Conservation (phyloP, 2,113 vertebrate genomes). For the Isichthys henryi region DNA sequence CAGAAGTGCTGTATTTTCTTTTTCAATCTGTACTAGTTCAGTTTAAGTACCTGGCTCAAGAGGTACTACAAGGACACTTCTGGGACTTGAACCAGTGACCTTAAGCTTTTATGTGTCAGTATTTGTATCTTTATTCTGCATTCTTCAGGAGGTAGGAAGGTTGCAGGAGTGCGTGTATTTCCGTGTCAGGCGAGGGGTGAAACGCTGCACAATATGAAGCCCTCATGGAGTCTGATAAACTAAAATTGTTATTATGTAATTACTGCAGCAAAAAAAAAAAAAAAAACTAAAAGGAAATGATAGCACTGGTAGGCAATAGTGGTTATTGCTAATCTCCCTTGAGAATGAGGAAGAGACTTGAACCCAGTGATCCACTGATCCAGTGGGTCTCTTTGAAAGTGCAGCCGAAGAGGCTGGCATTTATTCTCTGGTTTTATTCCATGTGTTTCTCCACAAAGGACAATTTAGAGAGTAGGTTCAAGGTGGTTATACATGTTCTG, state of each 20-base stretch:
- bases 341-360: background rate
- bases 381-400: background rate
- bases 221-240: background rate
- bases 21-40: background rate
- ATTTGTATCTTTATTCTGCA: background rate
- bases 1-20: background rate
- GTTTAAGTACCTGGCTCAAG: background rate
- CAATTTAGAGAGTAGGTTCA: background rate
- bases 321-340: background rate
- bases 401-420: background rate
- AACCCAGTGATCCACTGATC: background rate
- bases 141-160: background rate
- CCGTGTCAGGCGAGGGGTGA: background rate
- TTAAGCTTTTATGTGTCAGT: background rate
- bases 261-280: background rate
- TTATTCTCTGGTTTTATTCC: background rate
- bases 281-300: background rate
- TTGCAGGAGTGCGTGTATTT: background rate
- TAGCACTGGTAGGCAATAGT: background rate
- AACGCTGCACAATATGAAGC: background rate
- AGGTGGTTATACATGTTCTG: background rate
- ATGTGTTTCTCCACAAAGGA: background rate
- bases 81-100: background rate
- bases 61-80: background rate
- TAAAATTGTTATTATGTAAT: slow-evolving; percentile 15